These are phyloP conservation scores for Vanessa cardui DNA, from an alignment of 2,888 invertebrate species.

Conservation along the genomic window DNA sequence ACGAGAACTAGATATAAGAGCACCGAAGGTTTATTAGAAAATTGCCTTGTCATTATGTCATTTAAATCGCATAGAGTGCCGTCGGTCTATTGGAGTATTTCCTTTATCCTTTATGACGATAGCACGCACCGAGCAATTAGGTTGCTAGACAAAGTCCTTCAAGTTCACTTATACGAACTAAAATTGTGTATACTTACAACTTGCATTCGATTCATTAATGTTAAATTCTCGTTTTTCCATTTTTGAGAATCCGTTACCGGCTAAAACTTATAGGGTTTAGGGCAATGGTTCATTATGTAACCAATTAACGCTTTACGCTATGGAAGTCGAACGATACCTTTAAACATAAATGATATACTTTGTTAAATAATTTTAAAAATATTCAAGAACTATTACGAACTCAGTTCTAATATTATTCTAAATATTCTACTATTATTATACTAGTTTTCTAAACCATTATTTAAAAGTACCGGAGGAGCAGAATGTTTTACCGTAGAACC, in stretches of 20 bases:
- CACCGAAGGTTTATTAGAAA: conserved; percentile 82
- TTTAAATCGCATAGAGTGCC: conserved; percentile 83
- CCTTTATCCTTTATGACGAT: conserved; percentile 82
- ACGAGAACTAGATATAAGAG: conserved; percentile 72
- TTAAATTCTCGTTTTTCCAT: background rate
- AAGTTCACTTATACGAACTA: conserved; percentile 32
- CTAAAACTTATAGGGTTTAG: too few species aligned
- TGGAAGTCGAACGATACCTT: too few species aligned
- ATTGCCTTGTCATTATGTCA: conserved; percentile 83
- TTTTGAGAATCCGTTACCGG: background rate
- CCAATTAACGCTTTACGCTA: too few species aligned
- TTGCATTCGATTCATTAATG: background rate
- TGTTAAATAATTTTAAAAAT: too few species aligned
- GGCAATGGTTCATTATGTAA: too few species aligned
- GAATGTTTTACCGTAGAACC: too few species aligned
- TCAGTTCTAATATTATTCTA: too few species aligned
- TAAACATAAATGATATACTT: too few species aligned
- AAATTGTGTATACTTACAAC: background rate
- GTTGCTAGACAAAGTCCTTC: conserved; percentile 68
- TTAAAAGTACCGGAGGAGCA: too few species aligned
- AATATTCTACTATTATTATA: too few species aligned
- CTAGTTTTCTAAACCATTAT: too few species aligned
- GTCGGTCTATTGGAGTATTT: conserved; percentile 82
- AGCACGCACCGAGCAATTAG: conserved; percentile 76
- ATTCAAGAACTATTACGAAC: too few species aligned